These are phyloP conservation scores for Amazona vittata DNA, from an alignment of 2,113 vertebrate species.

Conservation along the genomic window DNA sequence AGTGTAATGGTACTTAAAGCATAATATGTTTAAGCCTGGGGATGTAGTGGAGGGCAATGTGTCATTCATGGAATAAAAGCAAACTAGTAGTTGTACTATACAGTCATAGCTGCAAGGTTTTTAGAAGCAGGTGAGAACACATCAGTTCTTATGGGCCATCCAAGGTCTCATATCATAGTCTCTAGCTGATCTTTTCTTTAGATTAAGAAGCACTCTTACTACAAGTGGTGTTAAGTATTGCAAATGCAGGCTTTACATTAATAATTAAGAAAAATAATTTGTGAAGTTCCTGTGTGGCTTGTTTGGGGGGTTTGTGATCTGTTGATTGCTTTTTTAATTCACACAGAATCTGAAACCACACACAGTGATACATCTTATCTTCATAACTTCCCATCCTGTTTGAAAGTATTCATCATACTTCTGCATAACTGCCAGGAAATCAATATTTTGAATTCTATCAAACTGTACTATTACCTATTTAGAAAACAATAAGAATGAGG, in stretches of 20 bases:
- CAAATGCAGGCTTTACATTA: background rate
- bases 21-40: background rate
- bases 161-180: background rate
- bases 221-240: background rate
- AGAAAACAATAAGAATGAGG: background rate
- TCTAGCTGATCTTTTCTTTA: background rate
- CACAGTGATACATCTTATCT: fast-evolving
- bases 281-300: background rate
- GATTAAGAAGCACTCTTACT: background rate
- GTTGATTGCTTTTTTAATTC: background rate
- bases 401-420: background rate
- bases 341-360: background rate
- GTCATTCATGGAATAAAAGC: background rate
- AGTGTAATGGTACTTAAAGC: background rate
- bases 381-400: background rate
- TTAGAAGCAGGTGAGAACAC: background rate
- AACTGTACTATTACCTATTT: background rate
- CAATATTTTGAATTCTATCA: background rate
- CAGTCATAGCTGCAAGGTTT: background rate
- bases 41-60: background rate
- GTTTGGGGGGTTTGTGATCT: too few species aligned
- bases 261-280: background rate
- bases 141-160: background rate
- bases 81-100: background rate
- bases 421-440: background rate